A percentile compares a stretch with the other conserved stretches of the same genome.
phyloP scores from a whole-genome alignment of 2,797 vertebrate species.

The Sphenopsis melanotis region DNA sequence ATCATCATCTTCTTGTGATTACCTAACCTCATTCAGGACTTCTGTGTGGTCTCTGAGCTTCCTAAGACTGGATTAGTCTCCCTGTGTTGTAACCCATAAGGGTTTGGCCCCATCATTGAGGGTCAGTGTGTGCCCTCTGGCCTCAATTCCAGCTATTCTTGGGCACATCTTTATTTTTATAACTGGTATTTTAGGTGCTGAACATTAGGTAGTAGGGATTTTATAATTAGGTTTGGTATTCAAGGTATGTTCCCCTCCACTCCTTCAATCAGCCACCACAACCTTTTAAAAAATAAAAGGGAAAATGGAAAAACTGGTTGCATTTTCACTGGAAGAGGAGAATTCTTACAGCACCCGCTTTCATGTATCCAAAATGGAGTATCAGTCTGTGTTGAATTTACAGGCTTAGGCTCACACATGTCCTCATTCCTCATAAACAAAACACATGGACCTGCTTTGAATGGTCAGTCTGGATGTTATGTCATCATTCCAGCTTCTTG shows the following conservation, averaged over 20 bases:
- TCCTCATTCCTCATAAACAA: neutral
- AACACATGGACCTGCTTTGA: neutral
- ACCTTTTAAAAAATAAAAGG: neutral
- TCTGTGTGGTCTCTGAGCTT: neutral
- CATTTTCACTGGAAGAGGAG: neutral
- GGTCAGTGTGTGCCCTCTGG: neutral
- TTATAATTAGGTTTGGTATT: neutral
- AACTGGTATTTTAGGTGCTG: neutral
- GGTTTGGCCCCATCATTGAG: neutral
- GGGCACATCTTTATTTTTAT: neutral
- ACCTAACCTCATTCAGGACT: neutral
- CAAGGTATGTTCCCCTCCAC: neutral
- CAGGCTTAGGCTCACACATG: neutral
- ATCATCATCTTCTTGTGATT: neutral
- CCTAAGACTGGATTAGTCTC: neutral
- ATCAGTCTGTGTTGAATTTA: neutral
- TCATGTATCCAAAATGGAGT: neutral
- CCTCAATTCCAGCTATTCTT: neutral
- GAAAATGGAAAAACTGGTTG: neutral
- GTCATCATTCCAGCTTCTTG: neutral
- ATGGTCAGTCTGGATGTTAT: neutral
- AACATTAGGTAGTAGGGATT: neutral
- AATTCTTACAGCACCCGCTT: neutral
- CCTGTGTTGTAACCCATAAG: neutral
- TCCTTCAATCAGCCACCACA: neutral